A percentile compares a stretch with the other conserved stretches of the same genome.
Evolutionary conservation across 2,888 invertebrate genomes (phyloP).

Genomic region (Oxytorus armatus): DNA sequence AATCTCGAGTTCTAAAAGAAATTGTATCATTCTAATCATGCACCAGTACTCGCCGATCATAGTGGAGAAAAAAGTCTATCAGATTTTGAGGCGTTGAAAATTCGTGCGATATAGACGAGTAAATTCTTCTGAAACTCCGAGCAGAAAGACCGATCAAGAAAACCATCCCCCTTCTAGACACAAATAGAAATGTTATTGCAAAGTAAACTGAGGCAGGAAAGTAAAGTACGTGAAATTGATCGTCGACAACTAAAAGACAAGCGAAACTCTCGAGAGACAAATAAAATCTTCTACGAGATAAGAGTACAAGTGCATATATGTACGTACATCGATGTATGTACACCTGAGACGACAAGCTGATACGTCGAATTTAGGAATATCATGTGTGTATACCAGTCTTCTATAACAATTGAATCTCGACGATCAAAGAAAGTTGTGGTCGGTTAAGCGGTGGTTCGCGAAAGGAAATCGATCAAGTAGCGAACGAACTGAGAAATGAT

Average conservation of each 20-base stretch:
- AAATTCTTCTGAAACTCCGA: neutral
- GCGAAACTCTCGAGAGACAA: conserved; percentile 28
- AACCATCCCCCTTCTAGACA: neutral
- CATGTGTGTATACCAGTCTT: neutral
- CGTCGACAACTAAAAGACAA: conserved; percentile 4
- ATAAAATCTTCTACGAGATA: conserved; percentile 24
- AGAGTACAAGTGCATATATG: neutral
- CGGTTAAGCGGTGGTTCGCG: conserved; percentile 19
- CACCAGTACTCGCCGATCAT: neutral
- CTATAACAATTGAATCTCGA: conserved; percentile 39
- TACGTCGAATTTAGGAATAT: neutral
- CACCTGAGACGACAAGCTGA: neutral
- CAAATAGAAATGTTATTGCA: conserved; percentile 13
- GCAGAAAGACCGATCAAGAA: neutral
- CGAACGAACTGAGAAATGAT: conserved; percentile 34
- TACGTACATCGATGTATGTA: neutral
- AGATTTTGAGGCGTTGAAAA: neutral
- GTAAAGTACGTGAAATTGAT: neutral
- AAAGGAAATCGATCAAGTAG: conserved; percentile 25
- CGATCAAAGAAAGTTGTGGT: conserved; percentile 41
- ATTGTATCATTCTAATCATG: conserved; percentile 11
- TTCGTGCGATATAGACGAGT: neutral
- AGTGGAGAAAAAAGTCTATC: neutral
- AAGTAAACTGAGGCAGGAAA: neutral
- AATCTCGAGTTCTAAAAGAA: no score